phyloP scores from a whole-genome alignment of 1,140 invertebrate species.

The Caenorhabditis briggsae region DNA sequence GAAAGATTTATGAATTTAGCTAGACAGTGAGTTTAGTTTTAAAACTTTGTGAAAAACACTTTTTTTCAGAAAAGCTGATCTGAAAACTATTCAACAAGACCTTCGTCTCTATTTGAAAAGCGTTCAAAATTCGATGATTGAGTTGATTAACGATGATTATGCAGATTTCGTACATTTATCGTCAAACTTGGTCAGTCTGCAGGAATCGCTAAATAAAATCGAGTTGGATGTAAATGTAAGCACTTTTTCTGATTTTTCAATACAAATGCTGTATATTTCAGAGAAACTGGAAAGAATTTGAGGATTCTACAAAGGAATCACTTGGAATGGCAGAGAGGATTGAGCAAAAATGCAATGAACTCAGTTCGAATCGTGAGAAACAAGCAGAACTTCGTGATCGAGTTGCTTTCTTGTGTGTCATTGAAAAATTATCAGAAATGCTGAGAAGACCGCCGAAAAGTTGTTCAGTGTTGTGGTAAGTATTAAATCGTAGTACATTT shows the following conservation, averaged over 20 bases:
- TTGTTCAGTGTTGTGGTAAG: conserved; percentile 38
- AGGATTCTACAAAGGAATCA: conserved; percentile 55
- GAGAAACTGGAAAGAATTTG: conserved; percentile 63
- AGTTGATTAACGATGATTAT: conserved; percentile 96
- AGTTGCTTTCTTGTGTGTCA: conserved; percentile 30
- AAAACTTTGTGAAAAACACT: neutral
- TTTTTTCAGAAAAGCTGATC: conserved; percentile 83
- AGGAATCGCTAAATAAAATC: conserved; percentile 74
- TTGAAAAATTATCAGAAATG: conserved; percentile 22
- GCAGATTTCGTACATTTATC: conserved; percentile 96
- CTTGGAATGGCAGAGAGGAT: conserved; percentile 52
- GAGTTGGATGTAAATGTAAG: conserved; percentile 69
- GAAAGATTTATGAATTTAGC: conserved; percentile 85
- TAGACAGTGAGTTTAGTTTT: conserved; percentile 79
- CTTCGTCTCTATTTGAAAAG: conserved; percentile 90
- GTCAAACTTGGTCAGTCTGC: conserved; percentile 84
- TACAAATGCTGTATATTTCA: conserved; percentile 19
- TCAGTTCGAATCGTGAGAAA: conserved; percentile 42
- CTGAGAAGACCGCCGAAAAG: neutral
- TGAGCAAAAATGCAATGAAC: conserved; percentile 55
- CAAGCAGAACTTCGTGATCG: conserved; percentile 53
- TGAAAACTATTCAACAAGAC: conserved; percentile 91
- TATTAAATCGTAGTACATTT: neutral
- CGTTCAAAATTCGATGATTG: conserved; percentile 91
- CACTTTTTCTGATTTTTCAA: conserved; percentile 10